phyloP scores from a whole-genome alignment of 2,113 vertebrate species.

The Syrrhaptes paradoxus region DNA sequence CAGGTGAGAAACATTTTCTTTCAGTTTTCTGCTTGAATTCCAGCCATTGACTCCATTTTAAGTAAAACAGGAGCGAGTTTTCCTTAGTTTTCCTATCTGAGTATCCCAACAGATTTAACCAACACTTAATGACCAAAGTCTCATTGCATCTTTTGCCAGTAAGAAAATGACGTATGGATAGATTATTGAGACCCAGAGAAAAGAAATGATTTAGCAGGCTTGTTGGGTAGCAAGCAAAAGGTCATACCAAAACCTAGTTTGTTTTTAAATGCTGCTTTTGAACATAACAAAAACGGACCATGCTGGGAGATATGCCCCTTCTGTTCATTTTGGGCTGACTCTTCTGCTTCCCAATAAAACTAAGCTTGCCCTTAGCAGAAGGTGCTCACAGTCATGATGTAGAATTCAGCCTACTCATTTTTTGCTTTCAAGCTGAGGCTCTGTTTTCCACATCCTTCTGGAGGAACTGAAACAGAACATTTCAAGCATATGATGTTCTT shows the following conservation, averaged over 20 bases:
- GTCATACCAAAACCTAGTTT: neutral
- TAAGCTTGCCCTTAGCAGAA: neutral
- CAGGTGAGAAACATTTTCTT: neutral
- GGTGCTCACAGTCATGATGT: neutral
- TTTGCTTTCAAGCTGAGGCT: neutral
- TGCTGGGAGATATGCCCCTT: neutral
- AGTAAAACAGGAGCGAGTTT: neutral
- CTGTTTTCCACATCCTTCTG: neutral
- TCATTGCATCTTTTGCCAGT: neutral
- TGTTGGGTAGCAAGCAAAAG: neutral
- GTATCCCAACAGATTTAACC: neutral
- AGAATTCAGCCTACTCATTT: neutral
- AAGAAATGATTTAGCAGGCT: neutral
- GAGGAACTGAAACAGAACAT: neutral
- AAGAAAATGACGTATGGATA: neutral
- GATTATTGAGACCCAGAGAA: neutral
- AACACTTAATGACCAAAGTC: neutral
- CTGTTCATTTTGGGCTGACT: neutral
- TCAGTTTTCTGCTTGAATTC: neutral
- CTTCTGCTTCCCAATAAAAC: neutral
- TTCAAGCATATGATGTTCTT: neutral
- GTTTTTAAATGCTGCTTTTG: neutral
- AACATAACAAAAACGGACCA: neutral
- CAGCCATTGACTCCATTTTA: neutral
- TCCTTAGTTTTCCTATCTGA: neutral